Conservation (phyloP, 2,888 invertebrate genomes). For the Drosophila niveifrons region DNA sequence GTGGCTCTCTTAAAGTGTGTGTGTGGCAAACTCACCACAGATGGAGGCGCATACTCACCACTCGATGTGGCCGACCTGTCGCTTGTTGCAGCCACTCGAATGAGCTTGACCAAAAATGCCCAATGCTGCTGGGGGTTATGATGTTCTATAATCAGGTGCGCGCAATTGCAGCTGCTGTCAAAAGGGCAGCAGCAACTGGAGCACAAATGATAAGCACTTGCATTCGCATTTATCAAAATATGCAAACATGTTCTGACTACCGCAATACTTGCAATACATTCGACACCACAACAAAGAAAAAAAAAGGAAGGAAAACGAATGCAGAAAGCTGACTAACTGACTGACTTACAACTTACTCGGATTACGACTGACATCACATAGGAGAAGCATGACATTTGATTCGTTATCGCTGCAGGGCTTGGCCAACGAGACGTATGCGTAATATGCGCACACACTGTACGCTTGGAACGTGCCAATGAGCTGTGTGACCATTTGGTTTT, state of each 20-base stretch:
- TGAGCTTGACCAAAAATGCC: slow-evolving; percentile 17
- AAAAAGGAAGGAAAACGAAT: background rate
- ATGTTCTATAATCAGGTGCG: slow-evolving; percentile 17
- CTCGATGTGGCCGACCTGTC: slow-evolving; percentile 45
- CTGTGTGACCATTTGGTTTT: slow-evolving; percentile 73
- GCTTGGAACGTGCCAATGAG: slow-evolving; percentile 75
- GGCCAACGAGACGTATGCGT: slow-evolving; percentile 56
- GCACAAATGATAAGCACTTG: slow-evolving; percentile 12
- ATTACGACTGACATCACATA: slow-evolving; percentile 18
- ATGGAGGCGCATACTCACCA: background rate
- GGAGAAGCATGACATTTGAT: background rate
- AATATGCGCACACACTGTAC: slow-evolving; percentile 54
- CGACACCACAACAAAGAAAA: background rate
- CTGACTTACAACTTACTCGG: slow-evolving; percentile 22
- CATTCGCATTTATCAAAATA: slow-evolving; percentile 10
- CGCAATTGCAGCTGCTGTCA: slow-evolving; percentile 14
- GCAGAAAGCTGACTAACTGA: slow-evolving; percentile 26
- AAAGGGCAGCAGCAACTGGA: slow-evolving; percentile 5
- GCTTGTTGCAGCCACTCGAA: slow-evolving; percentile 27
- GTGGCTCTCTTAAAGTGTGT: slow-evolving; percentile 18
- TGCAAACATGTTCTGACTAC: background rate
- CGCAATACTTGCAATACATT: slow-evolving; percentile 10
- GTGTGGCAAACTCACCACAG: slow-evolving; percentile 32
- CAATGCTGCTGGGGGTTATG: slow-evolving; percentile 1
- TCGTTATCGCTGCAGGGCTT: slow-evolving; percentile 16